A percentile compares a stretch with the other conserved stretches of the same genome.
phyloP scores from a whole-genome alignment of 2,113 vertebrate genomes.

The Psammodynastes pulverulentus region DNA sequence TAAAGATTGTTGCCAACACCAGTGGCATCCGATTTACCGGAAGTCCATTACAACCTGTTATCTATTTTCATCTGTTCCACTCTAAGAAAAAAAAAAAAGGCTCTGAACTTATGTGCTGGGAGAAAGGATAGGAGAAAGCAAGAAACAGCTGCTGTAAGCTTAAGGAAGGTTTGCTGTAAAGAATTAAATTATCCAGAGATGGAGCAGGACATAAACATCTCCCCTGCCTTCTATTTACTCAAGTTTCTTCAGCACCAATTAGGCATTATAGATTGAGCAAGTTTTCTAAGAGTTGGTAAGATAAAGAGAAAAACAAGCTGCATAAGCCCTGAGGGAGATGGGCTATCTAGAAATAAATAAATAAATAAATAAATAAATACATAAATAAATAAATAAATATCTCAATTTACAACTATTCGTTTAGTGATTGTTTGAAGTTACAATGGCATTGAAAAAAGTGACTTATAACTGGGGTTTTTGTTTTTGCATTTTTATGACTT shows the following conservation, averaged over 20 bases:
- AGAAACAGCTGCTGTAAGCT: not conserved
- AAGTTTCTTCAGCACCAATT: not conserved
- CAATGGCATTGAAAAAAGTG: not conserved
- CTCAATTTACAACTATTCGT: not conserved
- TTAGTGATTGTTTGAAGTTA: not conserved
- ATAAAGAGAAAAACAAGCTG: not conserved
- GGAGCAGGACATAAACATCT: not conserved
- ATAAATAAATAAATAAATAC: not conserved
- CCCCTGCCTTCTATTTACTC: not conserved
- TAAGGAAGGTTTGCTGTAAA: not conserved
- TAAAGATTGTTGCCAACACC: not conserved
- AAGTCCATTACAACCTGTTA: not conserved
- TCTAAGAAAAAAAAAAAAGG: not conserved
- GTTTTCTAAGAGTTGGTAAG: not conserved
- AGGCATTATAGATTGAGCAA: not conserved
- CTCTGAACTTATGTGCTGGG: not conserved
- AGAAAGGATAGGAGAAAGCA: rapidly evolving
- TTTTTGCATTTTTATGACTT: not conserved
- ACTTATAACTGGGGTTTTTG: not conserved
- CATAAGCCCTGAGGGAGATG: not conserved
- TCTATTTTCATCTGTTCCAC: not conserved
- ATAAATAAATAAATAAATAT: not conserved
- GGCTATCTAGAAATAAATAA: not conserved
- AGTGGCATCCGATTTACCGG: not conserved
- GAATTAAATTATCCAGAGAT: not conserved